These are phyloP conservation scores for Ashinkailepas kermadecensis DNA, from an alignment of 2,888 invertebrate species.

Conservation along the genomic window DNA sequence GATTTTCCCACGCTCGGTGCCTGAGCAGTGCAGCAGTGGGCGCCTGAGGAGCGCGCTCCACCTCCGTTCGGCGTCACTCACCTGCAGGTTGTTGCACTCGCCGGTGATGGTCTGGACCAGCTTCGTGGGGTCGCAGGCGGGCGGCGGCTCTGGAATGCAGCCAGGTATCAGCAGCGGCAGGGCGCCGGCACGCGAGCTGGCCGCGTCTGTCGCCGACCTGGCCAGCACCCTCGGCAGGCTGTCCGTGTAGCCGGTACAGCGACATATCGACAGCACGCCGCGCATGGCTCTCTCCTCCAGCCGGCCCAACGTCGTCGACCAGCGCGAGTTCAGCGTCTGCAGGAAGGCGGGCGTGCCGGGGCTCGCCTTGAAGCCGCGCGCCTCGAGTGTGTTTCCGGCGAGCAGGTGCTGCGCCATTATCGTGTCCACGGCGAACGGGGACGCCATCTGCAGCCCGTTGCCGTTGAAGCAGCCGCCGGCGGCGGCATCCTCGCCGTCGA, in stretches of 20 bases:
- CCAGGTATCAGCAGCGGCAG: background rate
- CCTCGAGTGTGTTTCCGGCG: background rate
- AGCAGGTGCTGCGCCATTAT: background rate
- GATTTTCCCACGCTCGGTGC: background rate
- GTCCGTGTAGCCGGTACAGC: too few species aligned
- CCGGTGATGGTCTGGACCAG: background rate
- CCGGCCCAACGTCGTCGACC: background rate
- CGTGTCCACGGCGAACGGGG: background rate
- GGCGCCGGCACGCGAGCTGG: too few species aligned
- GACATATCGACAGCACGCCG: too few species aligned
- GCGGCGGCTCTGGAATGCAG: background rate
- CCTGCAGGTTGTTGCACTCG: constrained; percentile 10
- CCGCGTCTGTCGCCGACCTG: too few species aligned
- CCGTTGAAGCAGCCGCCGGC: background rate
- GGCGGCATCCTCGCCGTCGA: background rate
- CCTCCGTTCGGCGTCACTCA: background rate
- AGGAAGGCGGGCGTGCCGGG: too few species aligned
- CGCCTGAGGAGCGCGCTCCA: background rate
- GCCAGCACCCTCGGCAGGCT: too few species aligned
- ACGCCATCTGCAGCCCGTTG: background rate
- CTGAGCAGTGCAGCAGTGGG: background rate
- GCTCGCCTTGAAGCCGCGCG: too few species aligned
- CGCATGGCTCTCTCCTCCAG: background rate
- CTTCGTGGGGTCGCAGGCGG: background rate
- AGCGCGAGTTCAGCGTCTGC: background rate